Base-by-base conservation (phyloP, 2,797 vertebrate species). In the Myotis pilosus region DNA sequence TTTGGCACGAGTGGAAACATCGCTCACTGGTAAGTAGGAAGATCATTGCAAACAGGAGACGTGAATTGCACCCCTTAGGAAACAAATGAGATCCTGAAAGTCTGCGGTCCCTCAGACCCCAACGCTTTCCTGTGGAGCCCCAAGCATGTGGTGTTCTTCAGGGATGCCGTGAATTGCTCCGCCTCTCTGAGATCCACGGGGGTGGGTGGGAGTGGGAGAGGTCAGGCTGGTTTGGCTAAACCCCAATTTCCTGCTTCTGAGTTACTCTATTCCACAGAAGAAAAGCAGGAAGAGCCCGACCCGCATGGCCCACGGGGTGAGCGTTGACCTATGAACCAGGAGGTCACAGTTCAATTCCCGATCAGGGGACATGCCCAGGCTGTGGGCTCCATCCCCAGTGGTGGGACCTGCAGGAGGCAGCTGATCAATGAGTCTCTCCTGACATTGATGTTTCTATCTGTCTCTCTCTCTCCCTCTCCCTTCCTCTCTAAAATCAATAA, bases 151-250 rank as follows among this genome's bases (percentile, higher is more conserved):
- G 57, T 33, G 72, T 49, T 33, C 57, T 55, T 25, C 22, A 30
- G 36, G 41, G 9, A 49, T 0, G 0, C 1, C 1, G 0, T 11
- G 44, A 6, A 36, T 12, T 23, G 20, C 1, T 36, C 23, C 36
- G 25, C 20, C 49, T 64, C 49, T 72, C 57, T 38, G 49, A 55
- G 3, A 36, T 6, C 16, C 36, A 28, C 0, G 1, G 33, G 15
- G 30, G 8, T 6, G 5, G 64, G 25, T 33, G 57, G 57, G 44
- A 12, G 11, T 11, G 5, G 25, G 8, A 38, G 8, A 2, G 64
- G n/a, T 53, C 53, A 60, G 71, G 30, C 12, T 28, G 36, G 15
- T 60, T 33, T 49, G n/a, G n/a, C 49, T 55, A 38, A 74, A 64
- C 5, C 23, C 51, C 10, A 1, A 1, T 13, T 74, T 89, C 51